Percentiles rank a stretch among this genome's conserved stretches.
phyloP scores from a whole-genome alignment of 2,888 invertebrate genomes.

The Tyria jacobaeae region DNA sequence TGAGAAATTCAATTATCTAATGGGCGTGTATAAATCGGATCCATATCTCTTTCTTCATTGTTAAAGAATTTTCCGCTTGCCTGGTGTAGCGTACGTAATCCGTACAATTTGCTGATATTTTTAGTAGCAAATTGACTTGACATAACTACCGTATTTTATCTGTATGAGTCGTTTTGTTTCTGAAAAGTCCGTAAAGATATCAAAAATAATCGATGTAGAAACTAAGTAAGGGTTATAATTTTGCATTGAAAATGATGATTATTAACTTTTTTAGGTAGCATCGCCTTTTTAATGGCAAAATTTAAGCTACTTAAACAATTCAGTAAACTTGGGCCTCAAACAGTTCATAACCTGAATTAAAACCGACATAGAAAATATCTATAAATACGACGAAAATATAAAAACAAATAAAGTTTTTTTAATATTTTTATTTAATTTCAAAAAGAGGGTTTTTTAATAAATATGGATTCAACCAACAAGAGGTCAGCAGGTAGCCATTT shows the following conservation, averaged over 20 bases:
- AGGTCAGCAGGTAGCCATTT: not conserved
- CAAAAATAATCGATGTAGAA: too few species aligned
- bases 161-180: not conserved
- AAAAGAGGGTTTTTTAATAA: too few species aligned
- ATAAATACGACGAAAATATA: too few species aligned
- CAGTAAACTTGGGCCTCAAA: too few species aligned
- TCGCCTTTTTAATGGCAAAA: too few species aligned
- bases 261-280: too few species aligned
- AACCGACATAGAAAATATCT: too few species aligned
- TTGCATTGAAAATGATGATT: not conserved
- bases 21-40: slow-evolving; percentile 23
- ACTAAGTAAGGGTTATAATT: too few species aligned
- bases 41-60: slow-evolving; percentile 23
- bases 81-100: slow-evolving; percentile 13
- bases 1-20: slow-evolving; percentile 25
- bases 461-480: not conserved
- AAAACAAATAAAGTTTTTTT: too few species aligned
- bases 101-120: slow-evolving; percentile 16
- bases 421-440: too few species aligned
- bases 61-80: slow-evolving; percentile 23
- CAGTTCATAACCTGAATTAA: too few species aligned
- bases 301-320: too few species aligned
- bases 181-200: not conserved
- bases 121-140: slow-evolving; percentile 15
- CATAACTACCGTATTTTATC: slow-evolving; percentile 4